A percentile compares a stretch with the other conserved stretches of the same genome.
phyloP scores from a whole-genome alignment of 2,888 invertebrate species.

The Beris morrisii region DNA sequence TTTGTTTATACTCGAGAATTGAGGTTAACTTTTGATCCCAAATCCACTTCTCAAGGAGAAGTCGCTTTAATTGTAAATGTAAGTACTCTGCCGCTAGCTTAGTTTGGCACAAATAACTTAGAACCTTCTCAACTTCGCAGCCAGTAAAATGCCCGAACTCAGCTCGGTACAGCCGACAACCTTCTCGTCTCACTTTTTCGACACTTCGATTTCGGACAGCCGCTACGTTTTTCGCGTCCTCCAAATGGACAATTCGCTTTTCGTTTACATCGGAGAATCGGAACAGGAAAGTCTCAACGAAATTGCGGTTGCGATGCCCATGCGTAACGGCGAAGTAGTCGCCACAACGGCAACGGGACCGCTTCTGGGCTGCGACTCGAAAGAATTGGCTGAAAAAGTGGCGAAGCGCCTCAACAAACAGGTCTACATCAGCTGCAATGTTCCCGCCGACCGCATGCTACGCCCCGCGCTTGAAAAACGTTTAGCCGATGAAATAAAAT shows the following conservation, averaged over 20 bases:
- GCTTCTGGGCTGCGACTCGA: conserved; percentile 49
- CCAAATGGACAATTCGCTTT: conserved; percentile 55
- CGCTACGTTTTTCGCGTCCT: conserved; percentile 54
- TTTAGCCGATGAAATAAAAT: conserved; percentile 55
- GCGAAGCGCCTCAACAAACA: conserved; percentile 55
- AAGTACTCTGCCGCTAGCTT: no score
- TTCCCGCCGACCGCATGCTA: conserved; percentile 50
- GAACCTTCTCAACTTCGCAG: background rate
- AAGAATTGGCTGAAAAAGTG: conserved; percentile 51
- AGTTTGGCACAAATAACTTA: no score
- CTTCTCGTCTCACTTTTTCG: conserved; percentile 50
- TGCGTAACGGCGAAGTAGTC: conserved; percentile 43
- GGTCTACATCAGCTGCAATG: conserved; percentile 59
- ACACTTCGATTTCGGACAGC: conserved; percentile 49
- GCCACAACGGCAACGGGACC: conserved; percentile 54
- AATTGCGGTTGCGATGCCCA: conserved; percentile 50
- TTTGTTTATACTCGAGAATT: no score
- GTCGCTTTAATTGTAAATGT: no score
- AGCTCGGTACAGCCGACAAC: conserved; percentile 38
- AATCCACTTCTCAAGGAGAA: no score
- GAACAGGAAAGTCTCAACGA: conserved; percentile 51
- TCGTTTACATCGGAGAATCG: conserved; percentile 56
- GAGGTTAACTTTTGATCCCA: no score
- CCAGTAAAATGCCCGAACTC: conserved; percentile 11
- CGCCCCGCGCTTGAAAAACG: conserved; percentile 53